These are phyloP conservation scores for Zapornia atra DNA, from an alignment of 2,113 vertebrate species.

Conservation along the genomic window DNA sequence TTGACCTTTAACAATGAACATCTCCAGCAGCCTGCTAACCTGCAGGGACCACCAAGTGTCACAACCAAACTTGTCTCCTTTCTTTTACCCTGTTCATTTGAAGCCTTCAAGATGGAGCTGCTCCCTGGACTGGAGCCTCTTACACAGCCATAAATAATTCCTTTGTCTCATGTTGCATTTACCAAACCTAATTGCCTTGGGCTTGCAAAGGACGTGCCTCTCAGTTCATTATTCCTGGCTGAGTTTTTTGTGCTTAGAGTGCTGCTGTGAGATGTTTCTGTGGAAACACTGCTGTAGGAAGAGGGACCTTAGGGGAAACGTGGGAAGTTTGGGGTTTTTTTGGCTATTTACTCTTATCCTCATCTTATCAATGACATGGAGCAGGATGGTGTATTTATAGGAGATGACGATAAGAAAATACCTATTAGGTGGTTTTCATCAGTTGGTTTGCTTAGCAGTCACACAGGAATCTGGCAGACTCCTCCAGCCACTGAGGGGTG, in stretches of 20 bases:
- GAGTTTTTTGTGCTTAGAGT: not conserved
- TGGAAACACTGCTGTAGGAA: not conserved
- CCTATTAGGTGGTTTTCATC: not conserved
- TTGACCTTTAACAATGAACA: not conserved
- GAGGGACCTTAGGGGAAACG: not conserved
- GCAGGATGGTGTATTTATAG: not conserved
- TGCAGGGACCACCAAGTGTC: not conserved
- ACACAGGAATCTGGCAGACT: not conserved
- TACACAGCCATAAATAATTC: not conserved
- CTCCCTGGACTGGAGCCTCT: not conserved
- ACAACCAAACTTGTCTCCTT: not conserved
- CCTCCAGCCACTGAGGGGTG: not conserved
- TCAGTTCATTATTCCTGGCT: not conserved
- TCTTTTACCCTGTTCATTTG: not conserved
- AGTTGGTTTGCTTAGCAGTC: not conserved
- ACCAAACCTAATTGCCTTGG: not conserved
- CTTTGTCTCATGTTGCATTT: not conserved
- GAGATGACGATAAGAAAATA: not conserved
- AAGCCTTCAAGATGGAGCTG: not conserved
- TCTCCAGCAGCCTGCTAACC: not conserved
- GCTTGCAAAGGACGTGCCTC: not conserved
- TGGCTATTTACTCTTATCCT: not conserved
- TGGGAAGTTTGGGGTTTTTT: not conserved
- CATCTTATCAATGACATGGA: not conserved
- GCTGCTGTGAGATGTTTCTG: not conserved